phyloP scores from a whole-genome alignment of 2,113 vertebrate species.

The Sander lucioperca region DNA sequence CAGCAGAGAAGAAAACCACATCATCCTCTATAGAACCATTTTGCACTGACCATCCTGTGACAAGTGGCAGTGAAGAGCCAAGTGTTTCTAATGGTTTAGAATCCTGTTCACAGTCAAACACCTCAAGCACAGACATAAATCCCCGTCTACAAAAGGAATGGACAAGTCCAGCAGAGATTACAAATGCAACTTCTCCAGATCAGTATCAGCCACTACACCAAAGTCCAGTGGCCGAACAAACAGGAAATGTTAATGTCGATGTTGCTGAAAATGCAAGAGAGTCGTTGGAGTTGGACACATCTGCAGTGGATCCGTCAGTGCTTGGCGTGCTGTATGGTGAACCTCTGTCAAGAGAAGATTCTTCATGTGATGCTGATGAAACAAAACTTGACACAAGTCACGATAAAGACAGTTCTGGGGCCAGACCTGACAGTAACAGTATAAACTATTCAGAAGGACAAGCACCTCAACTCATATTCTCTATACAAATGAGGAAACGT shows the following conservation, averaged over 20 bases:
- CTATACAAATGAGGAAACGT: conserved; percentile 59
- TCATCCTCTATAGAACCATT: neutral
- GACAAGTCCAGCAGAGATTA: conserved; percentile 24
- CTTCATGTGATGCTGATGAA: conserved; percentile 55
- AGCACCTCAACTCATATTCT: conserved; percentile 46
- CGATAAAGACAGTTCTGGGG: neutral
- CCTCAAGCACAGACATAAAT: neutral
- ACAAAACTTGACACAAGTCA: conserved; percentile 4
- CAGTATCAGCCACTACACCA: conserved; percentile 6
- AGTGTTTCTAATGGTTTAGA: neutral
- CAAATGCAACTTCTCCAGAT: neutral
- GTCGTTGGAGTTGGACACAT: conserved; percentile 30
- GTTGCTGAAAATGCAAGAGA: conserved; percentile 45
- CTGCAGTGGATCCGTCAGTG: conserved; percentile 21
- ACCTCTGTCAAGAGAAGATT: conserved; percentile 67
- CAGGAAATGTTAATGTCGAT: conserved; percentile 17
- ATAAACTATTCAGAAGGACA: conserved; percentile 7
- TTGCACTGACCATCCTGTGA: neutral
- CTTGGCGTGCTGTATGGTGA: conserved; percentile 48
- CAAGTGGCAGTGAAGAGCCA: neutral
- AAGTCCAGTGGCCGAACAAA: neutral
- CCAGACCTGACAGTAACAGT: neutral
- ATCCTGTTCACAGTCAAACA: neutral
- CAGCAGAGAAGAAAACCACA: neutral
- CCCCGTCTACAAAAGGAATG: conserved; percentile 12